Conservation (phyloP, 2,113 vertebrate species). For the Pseudolaguvia tuberculata region DNA sequence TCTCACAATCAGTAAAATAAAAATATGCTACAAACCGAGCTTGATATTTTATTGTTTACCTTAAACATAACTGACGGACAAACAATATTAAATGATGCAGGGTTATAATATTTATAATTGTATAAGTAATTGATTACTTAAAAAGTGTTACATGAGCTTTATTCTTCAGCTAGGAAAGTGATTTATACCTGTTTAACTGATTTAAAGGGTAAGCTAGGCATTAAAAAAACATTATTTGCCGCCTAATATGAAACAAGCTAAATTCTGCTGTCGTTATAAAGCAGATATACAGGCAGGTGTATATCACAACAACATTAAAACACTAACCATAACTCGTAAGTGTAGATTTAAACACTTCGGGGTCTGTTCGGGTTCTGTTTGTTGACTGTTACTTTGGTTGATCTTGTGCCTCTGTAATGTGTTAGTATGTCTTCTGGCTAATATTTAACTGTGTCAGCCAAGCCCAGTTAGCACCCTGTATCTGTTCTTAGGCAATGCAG, state of each 20-base stretch:
- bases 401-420: background rate
- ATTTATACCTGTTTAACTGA: background rate
- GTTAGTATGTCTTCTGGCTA: slow-evolving; percentile 36
- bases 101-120: background rate
- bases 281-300: background rate
- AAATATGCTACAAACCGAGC: background rate
- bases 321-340: background rate
- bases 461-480: slow-evolving; percentile 56
- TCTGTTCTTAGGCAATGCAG: slow-evolving; percentile 71
- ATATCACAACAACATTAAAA: background rate
- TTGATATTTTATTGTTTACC: background rate
- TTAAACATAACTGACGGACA: background rate
- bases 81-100: too few relatives aligned
- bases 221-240: background rate
- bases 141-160: too few relatives aligned
- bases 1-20: background rate
- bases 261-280: background rate
- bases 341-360: too few relatives aligned
- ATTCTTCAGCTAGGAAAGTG: background rate
- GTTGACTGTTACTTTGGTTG: background rate
- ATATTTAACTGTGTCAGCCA: slow-evolving; percentile 52
- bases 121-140: background rate
- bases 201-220: background rate
- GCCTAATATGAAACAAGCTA: background rate
- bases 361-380: slow-evolving; percentile 5